phyloP scores from a whole-genome alignment of 2,797 vertebrate genomes.

The Cryptoblepharus egeriae region DNA sequence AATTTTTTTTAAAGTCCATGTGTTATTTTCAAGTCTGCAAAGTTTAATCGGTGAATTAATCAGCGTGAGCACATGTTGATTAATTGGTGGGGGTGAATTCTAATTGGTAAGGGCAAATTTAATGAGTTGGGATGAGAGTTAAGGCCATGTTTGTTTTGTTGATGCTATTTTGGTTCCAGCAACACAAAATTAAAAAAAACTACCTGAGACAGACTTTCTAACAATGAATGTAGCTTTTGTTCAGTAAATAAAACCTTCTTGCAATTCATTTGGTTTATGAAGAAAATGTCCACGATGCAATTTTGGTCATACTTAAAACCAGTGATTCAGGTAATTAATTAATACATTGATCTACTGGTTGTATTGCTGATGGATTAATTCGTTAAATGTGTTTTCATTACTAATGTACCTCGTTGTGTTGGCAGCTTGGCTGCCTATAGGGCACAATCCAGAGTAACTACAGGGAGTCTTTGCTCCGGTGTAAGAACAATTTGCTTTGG shows the following conservation, averaged over 20 bases:
- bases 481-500: too few species aligned
- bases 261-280: not conserved
- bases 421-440: not conserved
- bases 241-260: not conserved
- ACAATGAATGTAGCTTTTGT: not conserved
- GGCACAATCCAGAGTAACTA: too few species aligned
- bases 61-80: conserved; percentile 3
- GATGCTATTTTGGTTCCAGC: not conserved
- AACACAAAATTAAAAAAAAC: not conserved
- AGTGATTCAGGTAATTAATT: not conserved
- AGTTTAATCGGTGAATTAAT: conserved; percentile 7
- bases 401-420: not conserved
- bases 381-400: not conserved
- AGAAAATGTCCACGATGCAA: not conserved
- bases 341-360: not conserved
- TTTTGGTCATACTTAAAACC: not conserved
- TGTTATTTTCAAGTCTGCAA: not conserved
- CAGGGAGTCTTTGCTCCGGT: too few species aligned
- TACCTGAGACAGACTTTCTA: not conserved
- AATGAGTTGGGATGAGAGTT: not conserved
- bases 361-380: not conserved
- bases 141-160: not conserved
- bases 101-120: conserved; percentile 12
- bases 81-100: conserved; percentile 7
- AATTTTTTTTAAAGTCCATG: not conserved